Evolutionary conservation across 2,888 invertebrate species (phyloP).

Genomic region (Lasioglossum leucozonium): DNA sequence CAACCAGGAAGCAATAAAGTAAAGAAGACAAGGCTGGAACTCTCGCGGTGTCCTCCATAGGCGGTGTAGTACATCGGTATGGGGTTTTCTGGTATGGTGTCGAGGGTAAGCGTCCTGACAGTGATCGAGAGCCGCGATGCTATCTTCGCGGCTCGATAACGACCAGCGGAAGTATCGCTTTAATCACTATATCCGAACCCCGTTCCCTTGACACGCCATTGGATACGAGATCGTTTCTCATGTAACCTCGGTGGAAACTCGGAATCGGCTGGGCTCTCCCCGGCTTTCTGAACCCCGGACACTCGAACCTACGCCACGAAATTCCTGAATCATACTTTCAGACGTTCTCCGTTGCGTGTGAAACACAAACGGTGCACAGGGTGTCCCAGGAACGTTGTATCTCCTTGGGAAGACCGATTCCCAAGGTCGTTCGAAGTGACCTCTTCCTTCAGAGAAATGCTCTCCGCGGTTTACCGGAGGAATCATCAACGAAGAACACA

Average conservation of each 20-base stretch:
- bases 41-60: slow-evolving; percentile 33
- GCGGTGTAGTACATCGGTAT: slow-evolving; percentile 60
- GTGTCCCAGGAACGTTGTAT: too few species aligned
- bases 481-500: too few species aligned
- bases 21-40: slow-evolving; percentile 31
- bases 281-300: background rate
- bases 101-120: slow-evolving; percentile 73
- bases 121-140: slow-evolving; percentile 80
- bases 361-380: background rate
- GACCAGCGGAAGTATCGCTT: slow-evolving; percentile 82
- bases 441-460: too few species aligned
- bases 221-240: slow-evolving; percentile 62
- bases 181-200: slow-evolving; percentile 81
- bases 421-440: too few species aligned
- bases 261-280: slow-evolving; percentile 11
- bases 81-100: slow-evolving; percentile 59
- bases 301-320: background rate
- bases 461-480: too few species aligned
- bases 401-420: too few species aligned
- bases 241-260: slow-evolving; percentile 28
- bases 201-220: slow-evolving; percentile 65
- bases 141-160: slow-evolving; percentile 79
- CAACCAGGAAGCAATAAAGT: slow-evolving; percentile 27
- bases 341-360: background rate
- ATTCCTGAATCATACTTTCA: background rate